Evolutionary conservation across 2,113 vertebrate species (phyloP), one percentile per base, ranked within the genome.

Genomic region (Lepus timidus): DNA sequence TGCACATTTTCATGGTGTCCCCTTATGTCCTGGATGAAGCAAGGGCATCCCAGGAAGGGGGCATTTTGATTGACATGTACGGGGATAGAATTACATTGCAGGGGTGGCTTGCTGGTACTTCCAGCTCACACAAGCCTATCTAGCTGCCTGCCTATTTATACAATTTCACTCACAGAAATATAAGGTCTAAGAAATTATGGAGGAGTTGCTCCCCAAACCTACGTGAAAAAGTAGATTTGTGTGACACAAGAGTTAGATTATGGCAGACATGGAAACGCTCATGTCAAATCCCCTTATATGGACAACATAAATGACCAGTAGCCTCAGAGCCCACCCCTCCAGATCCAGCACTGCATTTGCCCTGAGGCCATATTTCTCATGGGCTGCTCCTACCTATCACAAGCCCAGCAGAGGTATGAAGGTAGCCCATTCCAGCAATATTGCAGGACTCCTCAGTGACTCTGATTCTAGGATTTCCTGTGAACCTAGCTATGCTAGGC

Each of bases 321-420:
- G 65, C 39, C 71, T 94, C 36, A 92, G 73, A 93, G 71, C 33
- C 31, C 52, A 49, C 62, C 91, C 68, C 31, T 85, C 65, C 85
- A 33, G 55, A 95, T 6, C 20, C 33, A 76, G 68, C 23, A 39
- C 62, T 51, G 27, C 67, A 73, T 85, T 88, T 75, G 8, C 36
- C 44, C 49, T 2, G 11, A 89, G 44, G 75, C 27, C 58, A 76
- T 31, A 90, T 20, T 78, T 84, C 20, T 80, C 16, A 44, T 9
- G 22, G 71, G 9, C 68, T 67, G 14, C 65, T 75, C 58, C 31
- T 36, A 90, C 27, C 71, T 71, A 17, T 36, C 1, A 33, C 1
- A 8, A 16, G 22, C 49, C 39, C 36, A n/a, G 14, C 44, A 82
- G 20, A 81, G 23, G 39, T 49, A 73, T 29, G 39, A 79, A 61